Percentiles rank a stretch among this genome's conserved stretches.
Evolutionary conservation across 2,113 vertebrate species (phyloP).

Genomic region (Chitala chitala): DNA sequence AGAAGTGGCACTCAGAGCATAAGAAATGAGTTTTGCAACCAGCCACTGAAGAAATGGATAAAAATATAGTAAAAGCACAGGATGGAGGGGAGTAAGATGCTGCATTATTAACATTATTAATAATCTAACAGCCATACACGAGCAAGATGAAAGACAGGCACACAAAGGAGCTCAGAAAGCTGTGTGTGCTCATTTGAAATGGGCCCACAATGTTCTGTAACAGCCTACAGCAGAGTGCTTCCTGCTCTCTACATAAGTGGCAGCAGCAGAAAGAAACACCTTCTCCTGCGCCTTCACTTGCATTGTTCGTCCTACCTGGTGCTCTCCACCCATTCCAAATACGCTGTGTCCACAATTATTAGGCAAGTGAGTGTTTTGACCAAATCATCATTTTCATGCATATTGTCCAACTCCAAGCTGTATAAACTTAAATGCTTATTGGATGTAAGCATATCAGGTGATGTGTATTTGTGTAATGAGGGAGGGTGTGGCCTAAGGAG

Average conservation of each 20-base stretch:
- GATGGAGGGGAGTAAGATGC: neutral
- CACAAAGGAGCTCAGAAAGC: constrained; percentile 11
- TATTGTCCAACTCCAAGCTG: too few relatives aligned
- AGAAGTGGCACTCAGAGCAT: too few relatives aligned
- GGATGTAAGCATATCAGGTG: too few relatives aligned
- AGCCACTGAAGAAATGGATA: neutral
- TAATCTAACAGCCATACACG: constrained; percentile 18
- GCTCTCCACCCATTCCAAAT: too few relatives aligned
- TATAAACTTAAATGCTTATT: too few relatives aligned
- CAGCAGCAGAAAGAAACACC: neutral
- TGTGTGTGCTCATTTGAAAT: constrained; percentile 19
- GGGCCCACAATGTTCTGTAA: neutral
- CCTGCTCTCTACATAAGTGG: neutral
- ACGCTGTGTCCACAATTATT: too few relatives aligned
- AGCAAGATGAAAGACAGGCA: constrained; percentile 19
- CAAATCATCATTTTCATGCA: too few relatives aligned
- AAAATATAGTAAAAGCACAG: neutral
- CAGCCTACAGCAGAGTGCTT: neutral
- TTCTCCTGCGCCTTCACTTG: neutral
- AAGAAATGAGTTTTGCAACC: neutral
- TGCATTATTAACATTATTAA: constrained; percentile 25
- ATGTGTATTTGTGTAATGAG: too few relatives aligned
- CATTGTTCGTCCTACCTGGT: too few relatives aligned
- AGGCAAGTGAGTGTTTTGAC: too few relatives aligned
- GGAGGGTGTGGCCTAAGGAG: too few relatives aligned